Evolutionary conservation across 1,140 invertebrate species (phyloP), one percentile per base, ranked within the genome.

Genomic region (Drosophila teissieri): DNA sequence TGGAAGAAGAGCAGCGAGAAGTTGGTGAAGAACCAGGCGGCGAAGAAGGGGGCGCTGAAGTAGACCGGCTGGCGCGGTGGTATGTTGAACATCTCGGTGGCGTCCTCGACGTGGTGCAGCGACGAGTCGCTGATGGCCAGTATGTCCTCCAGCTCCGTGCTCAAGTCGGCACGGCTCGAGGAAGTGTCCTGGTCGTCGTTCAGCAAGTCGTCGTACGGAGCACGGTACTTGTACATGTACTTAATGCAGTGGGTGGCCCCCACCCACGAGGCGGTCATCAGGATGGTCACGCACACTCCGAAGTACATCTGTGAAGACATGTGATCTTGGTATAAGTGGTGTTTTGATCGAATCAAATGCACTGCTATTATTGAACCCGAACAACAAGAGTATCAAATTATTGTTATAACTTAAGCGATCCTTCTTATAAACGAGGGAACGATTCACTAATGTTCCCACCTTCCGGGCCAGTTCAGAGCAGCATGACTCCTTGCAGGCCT

Each of bases 11-110:
- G 93, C 70, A 97, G 95, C 10, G 97, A 96, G 95, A 96, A 98
- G 88, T 97, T 96, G n/a, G 97, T 98, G 91, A 96, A 97, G 91
- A 98, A 98, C 97, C 97, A 99, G 14, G 97, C 97, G 11, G 97
- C 97, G 92, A 98, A 97, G 92, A 98, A 98, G 52, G 97, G 97
- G 27, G 97, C 97, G 92, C 97, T 96, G 93, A 92, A 92, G 64
- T 89, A 83, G 55, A 82, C 74, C 37, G 88, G 74, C 65, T 86
- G 83, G 42, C 80, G 83, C 62, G 77, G 77, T 91, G 88, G 86
- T 81, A 91, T 74, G 48, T 90, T 91, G 77, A 91, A 91, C 75
- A 91, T 90, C 74, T 91, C 90, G 68, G 86, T 92, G 61, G 84
- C 91, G 74, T 92, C 89, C 63, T 92, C 90, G 67, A 92, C 83